Percentiles rank a stretch among this genome's conserved stretches.
Conservation (phyloP, 1,140 invertebrate genomes). For the Drosophila micromelanica region DNA sequence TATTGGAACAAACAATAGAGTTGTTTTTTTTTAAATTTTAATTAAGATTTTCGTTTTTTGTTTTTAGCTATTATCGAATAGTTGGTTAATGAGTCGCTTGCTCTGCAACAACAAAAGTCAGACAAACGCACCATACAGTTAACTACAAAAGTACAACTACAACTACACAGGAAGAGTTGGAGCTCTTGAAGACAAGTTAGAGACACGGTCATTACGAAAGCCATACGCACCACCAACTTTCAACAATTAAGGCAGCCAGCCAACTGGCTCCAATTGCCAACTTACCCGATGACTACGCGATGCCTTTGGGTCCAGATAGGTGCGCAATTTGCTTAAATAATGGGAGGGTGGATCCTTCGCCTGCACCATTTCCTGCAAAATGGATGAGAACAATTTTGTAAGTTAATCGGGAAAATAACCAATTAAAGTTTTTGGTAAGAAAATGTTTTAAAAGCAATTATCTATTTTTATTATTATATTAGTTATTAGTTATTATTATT, state of each 20-base stretch:
- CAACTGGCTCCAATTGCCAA: conserved; percentile 42
- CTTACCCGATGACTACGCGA: conserved; percentile 96
- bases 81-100: conserved; percentile 20
- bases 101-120: conserved; percentile 17
- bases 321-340: conserved; percentile 96
- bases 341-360: conserved; percentile 98
- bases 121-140: conserved; percentile 28
- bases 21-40: conserved; percentile 36
- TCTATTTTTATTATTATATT: too few species aligned
- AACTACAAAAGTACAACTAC: conserved; percentile 24
- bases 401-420: too few species aligned
- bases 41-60: conserved; percentile 41
- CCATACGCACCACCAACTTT: conserved; percentile 31
- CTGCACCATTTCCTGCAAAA: conserved; percentile 94
- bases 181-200: conserved; percentile 11
- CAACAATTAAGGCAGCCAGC: conserved; percentile 14
- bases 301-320: conserved; percentile 97
- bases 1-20: conserved; percentile 65
- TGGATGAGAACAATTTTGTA: neutral
- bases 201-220: conserved; percentile 11
- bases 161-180: conserved; percentile 23
- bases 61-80: conserved; percentile 15
- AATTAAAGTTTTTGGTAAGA: too few species aligned
- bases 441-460: too few species aligned
- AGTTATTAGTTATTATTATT: too few species aligned